phyloP scores from a whole-genome alignment of 2,888 invertebrate species.

The Eristalinus aeneus region DNA sequence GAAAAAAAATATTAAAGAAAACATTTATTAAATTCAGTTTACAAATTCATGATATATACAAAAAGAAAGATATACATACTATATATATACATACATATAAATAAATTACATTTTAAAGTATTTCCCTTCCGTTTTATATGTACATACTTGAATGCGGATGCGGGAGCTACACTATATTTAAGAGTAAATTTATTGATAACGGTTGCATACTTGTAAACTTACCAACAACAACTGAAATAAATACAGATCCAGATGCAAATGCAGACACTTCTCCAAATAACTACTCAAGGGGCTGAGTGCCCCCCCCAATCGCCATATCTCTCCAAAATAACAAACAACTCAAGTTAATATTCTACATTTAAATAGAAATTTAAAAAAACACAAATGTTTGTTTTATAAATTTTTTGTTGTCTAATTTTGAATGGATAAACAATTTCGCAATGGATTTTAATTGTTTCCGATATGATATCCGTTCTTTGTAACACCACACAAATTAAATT shows the following conservation, averaged over 20 bases:
- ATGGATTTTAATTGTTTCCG: neutral
- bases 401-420: slow-evolving; percentile 62
- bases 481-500: slow-evolving; percentile 72
- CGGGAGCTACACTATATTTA: slow-evolving; percentile 63
- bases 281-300: slow-evolving; percentile 43
- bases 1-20: neutral
- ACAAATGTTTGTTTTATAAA: slow-evolving; percentile 48
- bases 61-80: slow-evolving; percentile 55
- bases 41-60: slow-evolving; percentile 71
- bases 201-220: slow-evolving; percentile 61
- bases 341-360: slow-evolving; percentile 34
- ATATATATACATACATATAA: slow-evolving; percentile 58
- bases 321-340: slow-evolving; percentile 2
- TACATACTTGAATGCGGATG: slow-evolving; percentile 57
- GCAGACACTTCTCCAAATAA: slow-evolving; percentile 44
- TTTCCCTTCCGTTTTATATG: slow-evolving; percentile 71
- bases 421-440: neutral
- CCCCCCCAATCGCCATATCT: slow-evolving; percentile 48
- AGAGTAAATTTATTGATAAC: slow-evolving; percentile 58
- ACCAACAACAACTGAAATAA: slow-evolving; percentile 21
- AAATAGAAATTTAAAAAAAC: slow-evolving; percentile 40
- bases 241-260: slow-evolving; percentile 37
- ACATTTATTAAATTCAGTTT: slow-evolving; percentile 75
- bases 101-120: slow-evolving; percentile 69
- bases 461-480: slow-evolving; percentile 27